Base-by-base conservation (phyloP, 2,797 vertebrate genomes). In the Nasua narica region DNA sequence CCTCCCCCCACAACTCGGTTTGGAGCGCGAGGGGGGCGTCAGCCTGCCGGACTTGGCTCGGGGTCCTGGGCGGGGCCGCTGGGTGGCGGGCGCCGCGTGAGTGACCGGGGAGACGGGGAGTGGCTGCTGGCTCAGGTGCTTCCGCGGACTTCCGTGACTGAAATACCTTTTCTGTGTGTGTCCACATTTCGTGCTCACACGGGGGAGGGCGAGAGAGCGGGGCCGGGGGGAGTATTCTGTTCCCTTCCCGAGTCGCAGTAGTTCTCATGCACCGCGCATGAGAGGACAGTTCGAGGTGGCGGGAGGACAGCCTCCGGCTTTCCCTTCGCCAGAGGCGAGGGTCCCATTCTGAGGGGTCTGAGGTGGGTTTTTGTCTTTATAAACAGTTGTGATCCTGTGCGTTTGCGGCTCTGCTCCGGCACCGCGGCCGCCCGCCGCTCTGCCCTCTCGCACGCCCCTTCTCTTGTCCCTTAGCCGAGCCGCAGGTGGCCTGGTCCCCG, bases 361-460 rank as follows among this genome's bases (percentile, higher is more conserved):
- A 85, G 40, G 1, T 5, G 32, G 54, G 7, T 16, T 43, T 19
- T 8, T 27, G 37, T 48, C 46, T 83, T 25, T 32, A 14, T 0
- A 27, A 52, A 43, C 3, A 10, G 54, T 37, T 74, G 78, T 58
- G 2, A 32, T 14, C 43, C 0, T 18, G 8, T 9, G 9, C 65
- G 21, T 70, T 67, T 87, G n/a, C 43, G 65, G 7, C 50, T 11
- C 7, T 8, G 1, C 62, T 65, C 14, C 29, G 37, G 1, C 12
- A 3, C 65, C 1, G 32, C 21, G 27, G 0, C 0, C 5, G 25
- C 12, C 18, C 1, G 35, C 2, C 1, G 13, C 12, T 40, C 40
- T 67, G 84, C 25, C 15, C 7, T 67, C 43, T 16, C 0, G 15
- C 40, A 32, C 6, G 1, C 76, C 32, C 19, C 18, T 4, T 52